Base-by-base conservation (phyloP, 2,113 vertebrate species). In the Colaptes auratus region DNA sequence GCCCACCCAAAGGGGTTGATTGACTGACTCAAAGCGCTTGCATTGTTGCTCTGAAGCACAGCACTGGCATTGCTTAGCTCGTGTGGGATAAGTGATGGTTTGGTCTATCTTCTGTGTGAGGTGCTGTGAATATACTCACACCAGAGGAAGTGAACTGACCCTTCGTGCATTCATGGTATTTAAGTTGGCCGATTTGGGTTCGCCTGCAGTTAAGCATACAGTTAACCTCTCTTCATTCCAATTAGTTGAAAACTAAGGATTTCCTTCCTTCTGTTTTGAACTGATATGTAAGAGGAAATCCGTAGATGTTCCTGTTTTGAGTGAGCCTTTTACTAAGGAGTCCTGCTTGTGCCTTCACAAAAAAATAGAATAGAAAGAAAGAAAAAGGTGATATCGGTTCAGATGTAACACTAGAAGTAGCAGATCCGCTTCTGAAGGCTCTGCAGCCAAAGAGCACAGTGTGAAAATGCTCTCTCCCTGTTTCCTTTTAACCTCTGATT, bases 241-340 rank as follows among this genome's bases (percentile, higher is more conserved):
- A 93, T 94, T 95, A 92, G 75, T 48, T 93, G 90, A 95, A 96
- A 96, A 96, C 96, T 97, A 96, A 97, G 96, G 96, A 97, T 98
- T 98, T 98, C 98, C 97, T 98, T 98, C 97, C 98, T 97, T 97
- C 98, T 98, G 98, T 97, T 97, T 97, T 92, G 96, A 97, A 97
- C 98, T 97, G 97, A 98, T 98, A 98, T 44, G 96, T 96, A 96
- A 96, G 95, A 98, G 98, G 98, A 98, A 98, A 98, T 98, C 98
- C 97, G 97, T 97, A 95, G 92, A 92, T 83, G 97, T 98, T 98
- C 98, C 98, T 98, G 98, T 98, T 97, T 97, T 98, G 94, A 92
- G 98, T 97, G 96, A 97, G 94, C 95, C 96, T 91, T 94, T 92
- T 94, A 79, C 79, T 93, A 65, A 95, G 87, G 92, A 90, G 64